A percentile compares a stretch with the other conserved stretches of the same genome.
phyloP scores from a whole-genome alignment of 2,888 invertebrate genomes.

The Mesopsocus fuscifrons region DNA sequence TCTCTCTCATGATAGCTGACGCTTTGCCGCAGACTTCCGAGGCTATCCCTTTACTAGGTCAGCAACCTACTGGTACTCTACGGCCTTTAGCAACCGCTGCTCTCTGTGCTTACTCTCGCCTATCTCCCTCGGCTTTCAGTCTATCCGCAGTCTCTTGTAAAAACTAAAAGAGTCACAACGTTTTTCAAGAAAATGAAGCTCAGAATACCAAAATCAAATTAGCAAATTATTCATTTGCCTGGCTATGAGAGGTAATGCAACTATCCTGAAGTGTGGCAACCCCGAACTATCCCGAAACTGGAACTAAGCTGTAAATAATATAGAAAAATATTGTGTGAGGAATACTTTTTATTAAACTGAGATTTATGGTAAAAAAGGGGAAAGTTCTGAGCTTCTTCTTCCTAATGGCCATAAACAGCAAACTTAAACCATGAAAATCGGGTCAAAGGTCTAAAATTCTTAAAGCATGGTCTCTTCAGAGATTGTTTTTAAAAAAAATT shows the following conservation, averaged over 20 bases:
- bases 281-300: no score
- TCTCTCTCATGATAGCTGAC: constrained; percentile 98
- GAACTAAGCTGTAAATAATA: no score
- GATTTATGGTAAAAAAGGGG: no score
- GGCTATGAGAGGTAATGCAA: no score
- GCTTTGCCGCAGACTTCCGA: constrained; percentile 99
- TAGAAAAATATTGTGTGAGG: no score
- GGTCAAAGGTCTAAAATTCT: no score
- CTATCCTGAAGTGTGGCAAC: no score
- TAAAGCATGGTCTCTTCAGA: no score
- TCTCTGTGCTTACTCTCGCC: constrained; percentile 10
- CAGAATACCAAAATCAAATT: background rate
- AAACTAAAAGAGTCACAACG: background rate
- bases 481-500: no score
- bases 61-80: constrained; percentile 13
- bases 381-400: constrained; percentile 7
- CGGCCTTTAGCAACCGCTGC: background rate
- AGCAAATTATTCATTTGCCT: no score
- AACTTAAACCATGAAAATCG: constrained; percentile 12
- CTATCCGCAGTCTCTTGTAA: constrained; percentile 6
- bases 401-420: constrained; percentile 5
- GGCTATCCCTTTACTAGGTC: constrained; percentile 98
- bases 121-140: constrained; percentile 10
- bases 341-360: no score
- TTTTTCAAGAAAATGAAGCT: background rate